Base-by-base conservation (phyloP, 2,113 vertebrate genomes). In the Typhlomys cinereus region DNA sequence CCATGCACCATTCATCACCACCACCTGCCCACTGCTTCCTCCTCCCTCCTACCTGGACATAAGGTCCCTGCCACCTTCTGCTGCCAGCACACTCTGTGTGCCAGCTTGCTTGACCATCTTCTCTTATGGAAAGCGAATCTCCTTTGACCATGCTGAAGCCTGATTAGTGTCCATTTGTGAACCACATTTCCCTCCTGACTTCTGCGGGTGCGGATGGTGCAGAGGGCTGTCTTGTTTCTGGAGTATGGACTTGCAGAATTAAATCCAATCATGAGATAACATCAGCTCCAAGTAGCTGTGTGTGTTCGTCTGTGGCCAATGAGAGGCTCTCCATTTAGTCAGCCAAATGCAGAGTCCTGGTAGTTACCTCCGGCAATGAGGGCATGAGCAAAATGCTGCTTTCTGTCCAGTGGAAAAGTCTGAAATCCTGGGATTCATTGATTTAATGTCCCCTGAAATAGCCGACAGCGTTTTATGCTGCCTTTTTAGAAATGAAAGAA, bases 171-270 rank as follows among this genome's bases (percentile, higher is more conserved):
- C 59, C 34, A 61, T 79, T 91, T 91, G n/a, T 39, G 80, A 88
- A 79, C 31, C 54, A 21, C 31, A 27, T 27, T 91, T 89, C 70
- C 70, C 46, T 82, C 46, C 50, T 85, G 48, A 44, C n/a, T n/a
- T 9, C 79, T 64, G 70, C 80, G 81, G 85, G 76, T 85, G 15
- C 70, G 20, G 69, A 29, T 50, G 81, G 17, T 39, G 46, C 29
- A 92, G 39, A 41, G 12, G 14, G 50, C 46, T 93, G 52, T 86
- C 90, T 94, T 94, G 46, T 89, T 96, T 85, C 83, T 86, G 34
- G 61, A 66, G 44, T 92, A 84, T 91, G 93, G 91, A 81, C 84
- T 73, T 90, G 59, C 69, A 89, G 7, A 91, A 91, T 54, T n/a
- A 91, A 88, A 88, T 82, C 59, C 59, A 95, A 94, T 92, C 61